These are phyloP conservation scores for Ostrea denselamellosa DNA, from an alignment of 1,140 invertebrate genomes.

Conservation along the genomic window DNA sequence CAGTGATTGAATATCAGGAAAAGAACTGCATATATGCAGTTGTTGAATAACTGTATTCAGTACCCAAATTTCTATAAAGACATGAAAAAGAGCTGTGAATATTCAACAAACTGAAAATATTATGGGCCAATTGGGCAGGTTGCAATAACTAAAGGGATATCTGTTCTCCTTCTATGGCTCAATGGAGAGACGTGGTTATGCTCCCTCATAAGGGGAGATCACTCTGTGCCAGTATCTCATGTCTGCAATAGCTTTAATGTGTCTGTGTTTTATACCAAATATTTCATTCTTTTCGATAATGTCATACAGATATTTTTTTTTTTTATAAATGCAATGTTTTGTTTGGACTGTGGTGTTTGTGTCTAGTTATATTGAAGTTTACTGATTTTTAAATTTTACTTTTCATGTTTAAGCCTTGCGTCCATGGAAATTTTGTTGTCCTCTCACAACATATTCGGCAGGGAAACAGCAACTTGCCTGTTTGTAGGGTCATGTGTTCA, in stretches of 20 bases:
- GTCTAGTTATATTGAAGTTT: no score
- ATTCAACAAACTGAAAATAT: background rate
- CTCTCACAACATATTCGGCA: no score
- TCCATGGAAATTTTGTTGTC: no score
- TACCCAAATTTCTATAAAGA: background rate
- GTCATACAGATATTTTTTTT: background rate
- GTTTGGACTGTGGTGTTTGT: no score
- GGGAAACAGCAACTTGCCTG: no score
- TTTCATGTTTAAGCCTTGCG: no score
- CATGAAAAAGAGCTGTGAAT: background rate
- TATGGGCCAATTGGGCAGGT: slow-evolving; percentile 24
- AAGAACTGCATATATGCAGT: background rate
- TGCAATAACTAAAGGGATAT: slow-evolving; percentile 27
- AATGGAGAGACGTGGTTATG: background rate
- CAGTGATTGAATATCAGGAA: background rate
- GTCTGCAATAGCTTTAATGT: slow-evolving; percentile 4
- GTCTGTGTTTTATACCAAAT: background rate
- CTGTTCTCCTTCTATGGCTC: slow-evolving; percentile 3
- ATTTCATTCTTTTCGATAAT: background rate
- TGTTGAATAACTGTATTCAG: background rate
- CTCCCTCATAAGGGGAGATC: background rate
- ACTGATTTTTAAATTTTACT: no score
- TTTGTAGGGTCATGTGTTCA: no score
- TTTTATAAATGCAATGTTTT: no score
- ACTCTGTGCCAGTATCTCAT: slow-evolving; percentile 9